phyloP scores from a whole-genome alignment of 1,140 invertebrate genomes.

The Onthophagus taurus region DNA sequence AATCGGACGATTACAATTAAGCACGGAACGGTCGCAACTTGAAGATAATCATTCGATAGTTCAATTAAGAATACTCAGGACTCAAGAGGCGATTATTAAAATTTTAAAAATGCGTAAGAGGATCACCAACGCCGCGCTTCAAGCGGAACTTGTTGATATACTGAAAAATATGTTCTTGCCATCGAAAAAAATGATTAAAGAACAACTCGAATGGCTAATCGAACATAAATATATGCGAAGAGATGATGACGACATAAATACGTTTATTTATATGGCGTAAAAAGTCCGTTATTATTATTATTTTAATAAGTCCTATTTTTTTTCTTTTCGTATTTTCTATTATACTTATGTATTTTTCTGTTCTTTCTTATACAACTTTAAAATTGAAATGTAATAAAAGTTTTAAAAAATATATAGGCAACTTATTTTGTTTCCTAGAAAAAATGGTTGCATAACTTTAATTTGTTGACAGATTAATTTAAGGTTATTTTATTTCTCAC shows the following conservation, averaged over 20 bases:
- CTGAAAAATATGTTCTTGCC: conserved; percentile 99
- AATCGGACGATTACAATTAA: conserved; percentile 87
- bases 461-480: too few relatives aligned
- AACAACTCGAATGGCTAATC: conserved; percentile 98
- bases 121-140: conserved; percentile 87
- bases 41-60: conserved; percentile 98
- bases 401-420: too few relatives aligned
- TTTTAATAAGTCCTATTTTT: too few relatives aligned
- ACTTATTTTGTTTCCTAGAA: too few relatives aligned
- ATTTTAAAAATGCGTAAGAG: conserved; percentile 97
- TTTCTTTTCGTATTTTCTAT: too few relatives aligned
- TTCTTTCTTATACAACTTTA: too few relatives aligned
- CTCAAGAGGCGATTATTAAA: conserved; percentile 96
- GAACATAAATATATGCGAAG: conserved; percentile 96
- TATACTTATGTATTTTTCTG: too few relatives aligned
- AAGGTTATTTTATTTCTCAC: too few relatives aligned
- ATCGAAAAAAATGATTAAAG: conserved; percentile 98
- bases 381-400: too few relatives aligned
- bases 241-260: conserved; percentile 95
- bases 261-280: conserved; percentile 96
- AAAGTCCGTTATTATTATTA: too few relatives aligned
- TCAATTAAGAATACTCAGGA: conserved; percentile 83
- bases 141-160: conserved; percentile 95
- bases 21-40: conserved; percentile 89
- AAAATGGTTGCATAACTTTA: too few relatives aligned